Evolutionary conservation across 1,140 invertebrate species (phyloP), one percentile per base, ranked within the genome.

Genomic region (Probaryconus sp.): DNA sequence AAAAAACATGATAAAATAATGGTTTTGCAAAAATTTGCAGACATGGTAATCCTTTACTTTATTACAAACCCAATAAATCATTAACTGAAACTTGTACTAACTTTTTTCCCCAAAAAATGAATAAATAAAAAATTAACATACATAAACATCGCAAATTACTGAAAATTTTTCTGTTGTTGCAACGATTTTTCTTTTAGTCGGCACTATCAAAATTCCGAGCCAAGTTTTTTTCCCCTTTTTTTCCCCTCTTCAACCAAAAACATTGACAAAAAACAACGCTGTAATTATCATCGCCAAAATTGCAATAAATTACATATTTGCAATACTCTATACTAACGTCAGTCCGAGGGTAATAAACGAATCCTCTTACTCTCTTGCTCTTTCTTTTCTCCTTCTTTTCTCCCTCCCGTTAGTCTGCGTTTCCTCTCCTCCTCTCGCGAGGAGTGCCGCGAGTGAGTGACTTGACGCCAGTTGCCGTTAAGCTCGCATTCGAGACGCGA

Each of bases 391-490:
- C 28, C 26, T 28, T 43, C 40, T 14, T 43, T 16, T 18, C 33
- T 43, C 17, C 14, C 53, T 24, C 43, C 24, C 43, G 37, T 17
- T 6, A 17, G 20, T 48, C 7, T 51, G 17, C 40, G 7, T 33
- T 14, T 28, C 17, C 45, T 38, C 31, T 42, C 50, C 71, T 65
- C 64, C 61, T 69, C 70, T 28, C 18, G 51, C 56, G 55, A 33
- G 55, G 64, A 53, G 5, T 31, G 56, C 64, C 38, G 50, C 20
- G 4, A 61, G 72, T 60, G 58, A 69, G 42, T 69, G 64, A 69
- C 63, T 74, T 61, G 63, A 67, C 56, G 76, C 73, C 78, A 83
- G 81, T 83, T 73, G 79, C 80, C 69, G 63, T 78, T 81, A 78
- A 79, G 76, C 81, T 79, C 68, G 80, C 72, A 68, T 45, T 50